Base-by-base conservation (phyloP, 2,888 invertebrate genomes). In the Clunio marinus region DNA sequence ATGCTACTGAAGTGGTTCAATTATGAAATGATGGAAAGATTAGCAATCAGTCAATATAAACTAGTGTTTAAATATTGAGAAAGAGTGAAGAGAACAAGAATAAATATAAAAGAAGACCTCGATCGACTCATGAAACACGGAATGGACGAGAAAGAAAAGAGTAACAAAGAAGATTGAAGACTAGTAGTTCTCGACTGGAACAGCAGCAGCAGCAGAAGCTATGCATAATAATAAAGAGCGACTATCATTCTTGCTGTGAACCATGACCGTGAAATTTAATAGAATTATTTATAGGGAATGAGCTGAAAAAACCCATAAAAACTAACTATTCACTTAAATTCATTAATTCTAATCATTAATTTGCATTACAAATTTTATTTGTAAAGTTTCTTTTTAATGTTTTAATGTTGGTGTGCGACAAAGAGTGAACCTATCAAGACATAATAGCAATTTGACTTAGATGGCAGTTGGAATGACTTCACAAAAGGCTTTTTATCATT, bases 221-320 rank as follows among this genome's bases (percentile, higher is more conserved):
- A 15, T 45, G 63, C 32, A 65, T 65, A 65, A 65, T 65, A 45
- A 65, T 41, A 65, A 65, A 28, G 22, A 65, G 25, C 46, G 8
- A 15, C 28, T 28, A 17, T 65, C 46, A 5, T 45, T 62, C 62
- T 65, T 17, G 63, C 63, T 65, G 63, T 65, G 63, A 65, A 65
- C 63, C 63, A 65, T 65, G 63, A 65, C 63, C 63, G 63, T 65
- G 63, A 65, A 65, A 65, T 65, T 65, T 65, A 28, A 65, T 46
- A 46, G 27, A 62, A 25, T 65, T 45, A 65, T 51, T 51, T 51
- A 51, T 51, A 17, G 22, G 22, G n/a, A 51, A 51, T 51, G 13
- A n/a, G n/a, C n/a, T n/a, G 57, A 28, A 27, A 25, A 28, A 27
- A 27, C 27, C 27, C 57, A 57, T 57, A 27, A n/a, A n/a, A n/a